phyloP scores from a whole-genome alignment of 37 sponge, comb jelly and placozoan species.

The Ianthella basta region DNA sequence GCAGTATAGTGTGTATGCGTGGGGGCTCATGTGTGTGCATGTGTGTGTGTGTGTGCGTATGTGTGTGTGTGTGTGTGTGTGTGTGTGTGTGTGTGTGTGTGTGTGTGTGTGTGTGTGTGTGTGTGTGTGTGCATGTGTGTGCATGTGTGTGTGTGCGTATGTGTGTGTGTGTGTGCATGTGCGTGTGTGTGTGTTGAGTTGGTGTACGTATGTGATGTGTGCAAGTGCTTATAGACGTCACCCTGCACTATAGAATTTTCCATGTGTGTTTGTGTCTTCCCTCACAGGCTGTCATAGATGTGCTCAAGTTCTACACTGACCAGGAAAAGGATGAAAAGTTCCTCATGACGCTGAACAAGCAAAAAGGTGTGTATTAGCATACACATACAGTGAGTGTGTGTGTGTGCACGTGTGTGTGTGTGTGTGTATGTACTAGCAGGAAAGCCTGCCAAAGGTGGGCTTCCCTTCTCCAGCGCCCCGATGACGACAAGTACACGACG shows the following conservation, averaged over 20 bases:
- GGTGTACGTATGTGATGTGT: too few species aligned
- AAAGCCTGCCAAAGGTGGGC: neutral
- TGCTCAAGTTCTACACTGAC: conserved; percentile 84
- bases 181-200: too few species aligned
- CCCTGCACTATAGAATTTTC: too few species aligned
- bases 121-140: too few species aligned
- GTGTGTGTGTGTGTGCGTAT: neutral
- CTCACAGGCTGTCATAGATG: conserved; percentile 87
- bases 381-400: neutral
- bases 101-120: conserved; percentile 14
- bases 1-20: neutral
- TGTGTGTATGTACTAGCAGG: neutral
- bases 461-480: too few species aligned
- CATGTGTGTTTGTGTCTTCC: neutral
- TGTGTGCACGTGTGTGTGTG: conserved; percentile 4
- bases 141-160: neutral
- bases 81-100: too few species aligned
- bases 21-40: neutral
- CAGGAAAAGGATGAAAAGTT: conserved; percentile 69
- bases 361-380: neutral
- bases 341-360: conserved; percentile 61
- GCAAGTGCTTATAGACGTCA: too few species aligned
- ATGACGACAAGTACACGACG: too few species aligned
- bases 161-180: neutral
- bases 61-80: neutral